Conservation (phyloP, 2,888 invertebrate species). For the Arrhopalites spinosus region DNA sequence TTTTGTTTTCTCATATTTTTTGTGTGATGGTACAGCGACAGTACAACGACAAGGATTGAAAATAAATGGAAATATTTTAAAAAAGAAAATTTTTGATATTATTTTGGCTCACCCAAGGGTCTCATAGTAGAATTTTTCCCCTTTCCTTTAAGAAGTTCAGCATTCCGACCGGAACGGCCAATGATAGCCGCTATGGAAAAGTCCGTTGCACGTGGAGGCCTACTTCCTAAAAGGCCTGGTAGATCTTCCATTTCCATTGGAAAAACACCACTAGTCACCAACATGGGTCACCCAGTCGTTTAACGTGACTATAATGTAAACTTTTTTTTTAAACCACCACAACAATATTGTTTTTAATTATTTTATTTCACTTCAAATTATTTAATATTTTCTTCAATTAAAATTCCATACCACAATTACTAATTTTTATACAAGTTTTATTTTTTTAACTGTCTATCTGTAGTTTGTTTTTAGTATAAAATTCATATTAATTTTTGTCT, state of each 20-base stretch:
- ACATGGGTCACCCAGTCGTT: slow-evolving; percentile 46
- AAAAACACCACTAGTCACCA: slow-evolving; percentile 51
- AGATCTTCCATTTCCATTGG: slow-evolving; percentile 54
- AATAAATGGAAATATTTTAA: not conserved
- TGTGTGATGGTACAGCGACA: no score
- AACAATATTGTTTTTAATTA: no score
- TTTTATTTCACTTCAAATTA: no score
- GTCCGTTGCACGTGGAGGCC: slow-evolving; percentile 55
- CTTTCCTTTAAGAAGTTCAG: slow-evolving; percentile 48
- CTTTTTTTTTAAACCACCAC: not conserved
- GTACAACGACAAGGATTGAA: no score
- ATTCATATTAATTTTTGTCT: no score
- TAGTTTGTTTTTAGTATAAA: no score
- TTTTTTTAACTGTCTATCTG: no score
- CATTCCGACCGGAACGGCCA: slow-evolving; percentile 53
- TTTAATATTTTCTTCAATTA: no score
- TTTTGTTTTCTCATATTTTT: no score
- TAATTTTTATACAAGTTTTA: no score
- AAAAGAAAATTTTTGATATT: not conserved
- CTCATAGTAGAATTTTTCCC: slow-evolving; percentile 44
- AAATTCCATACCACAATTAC: no score
- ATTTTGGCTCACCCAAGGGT: slow-evolving; percentile 52
- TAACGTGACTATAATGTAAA: not conserved
- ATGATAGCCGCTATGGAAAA: slow-evolving; percentile 55
- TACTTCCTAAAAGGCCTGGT: slow-evolving; percentile 51